Conservation (phyloP, 2,113 vertebrate species). For the Megaptera novaeangliae region DNA sequence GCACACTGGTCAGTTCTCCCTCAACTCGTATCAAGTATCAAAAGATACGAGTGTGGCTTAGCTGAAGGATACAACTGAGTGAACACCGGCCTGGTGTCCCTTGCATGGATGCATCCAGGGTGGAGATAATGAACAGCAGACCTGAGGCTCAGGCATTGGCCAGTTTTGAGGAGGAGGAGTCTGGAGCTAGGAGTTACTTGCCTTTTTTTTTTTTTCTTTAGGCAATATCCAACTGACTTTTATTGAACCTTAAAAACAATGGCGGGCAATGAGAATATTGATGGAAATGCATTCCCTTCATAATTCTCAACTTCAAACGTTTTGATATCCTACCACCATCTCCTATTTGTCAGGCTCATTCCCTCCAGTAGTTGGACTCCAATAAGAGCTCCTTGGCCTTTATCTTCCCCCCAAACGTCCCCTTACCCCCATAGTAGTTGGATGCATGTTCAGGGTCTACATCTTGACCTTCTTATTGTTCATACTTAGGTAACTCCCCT, state of each 20-base stretch:
- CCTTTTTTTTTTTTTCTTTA: not conserved
- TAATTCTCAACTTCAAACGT: not conserved
- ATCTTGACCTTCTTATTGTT: not conserved
- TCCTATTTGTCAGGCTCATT: not conserved
- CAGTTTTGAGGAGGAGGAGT: not conserved
- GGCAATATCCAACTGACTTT: not conserved
- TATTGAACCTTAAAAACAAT: not conserved
- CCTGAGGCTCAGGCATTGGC: not conserved
- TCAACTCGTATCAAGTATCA: not conserved
- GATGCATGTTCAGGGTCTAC: not conserved
- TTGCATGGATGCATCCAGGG: not conserved
- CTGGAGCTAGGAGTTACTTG: not conserved
- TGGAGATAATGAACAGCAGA: not conserved
- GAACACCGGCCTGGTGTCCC: rapidly evolving
- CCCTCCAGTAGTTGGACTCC: not conserved
- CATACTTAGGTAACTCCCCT: not conserved
- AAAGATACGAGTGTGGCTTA: not conserved
- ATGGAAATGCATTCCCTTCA: not conserved
- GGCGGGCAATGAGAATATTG: not conserved
- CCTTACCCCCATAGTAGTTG: not conserved
- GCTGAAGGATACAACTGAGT: not conserved
- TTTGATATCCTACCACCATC: not conserved
- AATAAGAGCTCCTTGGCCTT: not conserved
- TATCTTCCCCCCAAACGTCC: not conserved
- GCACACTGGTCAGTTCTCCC: not conserved